phyloP scores from a whole-genome alignment of 2,797 vertebrate genomes.

The Crypturellus tataupa region DNA sequence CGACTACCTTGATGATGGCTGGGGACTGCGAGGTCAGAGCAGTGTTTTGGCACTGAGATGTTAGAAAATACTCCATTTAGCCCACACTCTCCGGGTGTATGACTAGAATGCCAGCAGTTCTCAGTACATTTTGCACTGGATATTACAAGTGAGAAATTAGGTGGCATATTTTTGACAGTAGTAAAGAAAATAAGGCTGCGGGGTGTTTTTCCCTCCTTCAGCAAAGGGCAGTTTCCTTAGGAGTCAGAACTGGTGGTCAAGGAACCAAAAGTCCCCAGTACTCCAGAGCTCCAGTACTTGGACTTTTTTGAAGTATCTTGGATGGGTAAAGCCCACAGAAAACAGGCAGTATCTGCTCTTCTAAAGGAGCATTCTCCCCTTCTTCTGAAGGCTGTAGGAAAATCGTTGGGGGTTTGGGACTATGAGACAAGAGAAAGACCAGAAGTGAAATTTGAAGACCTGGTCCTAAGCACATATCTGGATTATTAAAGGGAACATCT shows the following conservation, averaged over 20 bases:
- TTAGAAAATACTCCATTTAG: background rate
- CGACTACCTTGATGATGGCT: background rate
- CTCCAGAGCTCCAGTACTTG: background rate
- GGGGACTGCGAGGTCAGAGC: conserved; percentile 38
- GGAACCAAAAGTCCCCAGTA: background rate
- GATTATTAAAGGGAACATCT: background rate
- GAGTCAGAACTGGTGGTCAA: background rate
- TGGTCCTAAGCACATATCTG: rapidly evolving
- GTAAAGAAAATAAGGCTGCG: background rate
- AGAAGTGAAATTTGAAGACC: background rate
- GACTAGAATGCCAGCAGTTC: background rate
- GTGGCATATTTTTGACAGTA: background rate
- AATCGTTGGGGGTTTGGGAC: background rate
- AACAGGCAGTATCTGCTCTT: background rate
- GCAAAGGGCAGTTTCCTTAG: background rate
- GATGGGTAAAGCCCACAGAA: background rate
- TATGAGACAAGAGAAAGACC: background rate
- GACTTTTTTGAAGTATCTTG: background rate
- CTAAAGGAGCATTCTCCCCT: background rate
- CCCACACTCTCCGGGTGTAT: background rate
- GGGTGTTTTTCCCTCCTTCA: background rate
- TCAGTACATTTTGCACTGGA: background rate
- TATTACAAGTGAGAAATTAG: background rate
- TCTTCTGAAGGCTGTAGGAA: background rate
- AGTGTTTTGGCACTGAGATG: background rate